phyloP scores from a whole-genome alignment of 2,797 vertebrate species.

The Hydrophis major region DNA sequence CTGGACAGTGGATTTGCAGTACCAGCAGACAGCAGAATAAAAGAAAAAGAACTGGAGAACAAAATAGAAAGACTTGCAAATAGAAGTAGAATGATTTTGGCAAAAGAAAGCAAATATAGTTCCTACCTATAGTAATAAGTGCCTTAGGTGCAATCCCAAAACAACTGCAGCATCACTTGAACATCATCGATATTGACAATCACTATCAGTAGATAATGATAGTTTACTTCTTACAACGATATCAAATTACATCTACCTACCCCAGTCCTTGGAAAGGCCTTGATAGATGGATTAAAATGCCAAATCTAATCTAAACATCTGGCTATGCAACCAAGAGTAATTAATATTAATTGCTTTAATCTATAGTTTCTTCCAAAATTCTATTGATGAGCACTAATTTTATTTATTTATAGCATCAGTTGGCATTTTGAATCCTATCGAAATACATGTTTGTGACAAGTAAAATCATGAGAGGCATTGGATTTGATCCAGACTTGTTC shows the following conservation, averaged over 20 bases:
- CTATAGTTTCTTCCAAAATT: neutral
- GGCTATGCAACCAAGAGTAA: neutral
- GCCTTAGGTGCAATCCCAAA: neutral
- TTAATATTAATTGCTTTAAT: neutral
- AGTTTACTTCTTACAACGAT: neutral
- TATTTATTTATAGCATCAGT: neutral
- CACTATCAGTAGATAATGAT: neutral
- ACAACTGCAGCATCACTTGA: neutral
- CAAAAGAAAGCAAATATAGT: neutral
- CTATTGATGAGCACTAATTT: neutral
- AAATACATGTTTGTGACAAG: too few species aligned
- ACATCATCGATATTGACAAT: neutral
- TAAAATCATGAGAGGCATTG: neutral
- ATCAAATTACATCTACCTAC: neutral
- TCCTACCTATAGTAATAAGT: neutral
- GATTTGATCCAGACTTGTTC: neutral
- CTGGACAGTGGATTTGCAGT: neutral
- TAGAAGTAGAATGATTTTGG: neutral
- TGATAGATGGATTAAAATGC: neutral
- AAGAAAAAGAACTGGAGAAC: neutral
- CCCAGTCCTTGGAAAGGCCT: neutral
- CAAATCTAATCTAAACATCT: neutral
- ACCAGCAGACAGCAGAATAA: neutral
- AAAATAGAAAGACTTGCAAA: neutral
- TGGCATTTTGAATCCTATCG: too few species aligned